Percentiles rank a stretch among this genome's conserved stretches.
Conservation (phyloP, 1,140 invertebrate species). For the Campoletis sonorensis region DNA sequence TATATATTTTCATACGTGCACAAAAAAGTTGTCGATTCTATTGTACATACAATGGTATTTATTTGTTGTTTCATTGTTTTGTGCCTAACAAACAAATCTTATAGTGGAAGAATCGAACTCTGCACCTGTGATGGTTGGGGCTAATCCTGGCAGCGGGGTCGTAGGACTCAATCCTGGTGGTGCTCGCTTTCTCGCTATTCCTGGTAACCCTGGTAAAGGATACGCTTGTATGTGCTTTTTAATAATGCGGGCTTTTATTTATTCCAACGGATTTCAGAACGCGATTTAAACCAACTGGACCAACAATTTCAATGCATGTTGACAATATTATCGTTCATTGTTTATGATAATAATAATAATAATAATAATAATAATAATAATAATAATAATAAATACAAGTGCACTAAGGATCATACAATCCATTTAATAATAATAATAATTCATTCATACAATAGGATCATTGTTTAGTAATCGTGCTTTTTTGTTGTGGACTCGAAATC, state of each 20-base stretch:
- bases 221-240: slow-evolving; percentile 61
- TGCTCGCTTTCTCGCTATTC: slow-evolving; percentile 85
- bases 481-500: too few species aligned
- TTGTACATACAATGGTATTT: slow-evolving; percentile 44
- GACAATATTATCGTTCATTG: too few species aligned
- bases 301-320: too few species aligned
- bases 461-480: too few species aligned
- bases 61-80: slow-evolving; percentile 60
- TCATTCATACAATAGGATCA: too few species aligned
- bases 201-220: slow-evolving; percentile 74
- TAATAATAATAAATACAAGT: too few species aligned
- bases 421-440: too few species aligned
- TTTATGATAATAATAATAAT: too few species aligned
- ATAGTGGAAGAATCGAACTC: slow-evolving; percentile 78
- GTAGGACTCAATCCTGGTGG: slow-evolving; percentile 77
- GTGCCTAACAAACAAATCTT: slow-evolving; percentile 64
- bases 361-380: too few species aligned
- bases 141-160: slow-evolving; percentile 65
- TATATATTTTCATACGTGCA: too few species aligned
- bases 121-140: slow-evolving; percentile 72
- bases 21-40: neutral
- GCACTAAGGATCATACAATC: too few species aligned
- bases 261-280: neutral
- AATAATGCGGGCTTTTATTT: neutral
- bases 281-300: too few species aligned